Evolutionary conservation across 2,888 invertebrate species (phyloP), one percentile per base, ranked within the genome.

Genomic region (Athetis lepigone): DNA sequence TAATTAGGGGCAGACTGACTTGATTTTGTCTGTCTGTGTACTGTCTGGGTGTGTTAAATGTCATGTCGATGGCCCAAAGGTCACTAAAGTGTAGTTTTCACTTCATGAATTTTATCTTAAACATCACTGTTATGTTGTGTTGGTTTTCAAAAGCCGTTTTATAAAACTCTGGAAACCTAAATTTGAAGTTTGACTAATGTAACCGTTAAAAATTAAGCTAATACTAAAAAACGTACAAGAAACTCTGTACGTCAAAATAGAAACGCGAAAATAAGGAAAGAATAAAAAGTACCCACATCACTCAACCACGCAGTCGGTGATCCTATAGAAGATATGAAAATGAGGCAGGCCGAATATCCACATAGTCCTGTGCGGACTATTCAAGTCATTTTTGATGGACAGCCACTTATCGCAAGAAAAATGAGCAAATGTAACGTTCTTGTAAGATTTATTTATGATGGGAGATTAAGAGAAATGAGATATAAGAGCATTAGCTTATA

Each of bases 271-370:
- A 54, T 36, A 39, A 19, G 5, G 40, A 25, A 16, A 37, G 42
- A 43, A 56, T 51, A 19, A 42, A 58, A 7, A 19, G 58, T 27
- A 71, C 79, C 77, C 76, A 60, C 63, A 75, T 77, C 79, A 77
- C 72, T 77, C 76, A 75, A 57, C 25, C 43, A 51, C 18, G 33
- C 27, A 52, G 55, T 39, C 36, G 21, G 21, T 54, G 79, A 65
- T 68, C 39, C 46, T 49, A 54, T 67, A 18, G 29, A 45, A 62
- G 56, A 77, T 66, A 78, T 72, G 63, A 50, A 69, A 75, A 72
- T 64, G 61, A 52, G 58, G 61, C 37, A 16, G 56, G 46, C 52
- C 47, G 43, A 55, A 73, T 52, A 69, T 45, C 33, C 56, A n/a
- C 16, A 55, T 42, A 43, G 21, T 51, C 42, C 45, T 59, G 37